phyloP scores from a whole-genome alignment of 2,797 vertebrate species.

The Lindbergichthys nudifrons region DNA sequence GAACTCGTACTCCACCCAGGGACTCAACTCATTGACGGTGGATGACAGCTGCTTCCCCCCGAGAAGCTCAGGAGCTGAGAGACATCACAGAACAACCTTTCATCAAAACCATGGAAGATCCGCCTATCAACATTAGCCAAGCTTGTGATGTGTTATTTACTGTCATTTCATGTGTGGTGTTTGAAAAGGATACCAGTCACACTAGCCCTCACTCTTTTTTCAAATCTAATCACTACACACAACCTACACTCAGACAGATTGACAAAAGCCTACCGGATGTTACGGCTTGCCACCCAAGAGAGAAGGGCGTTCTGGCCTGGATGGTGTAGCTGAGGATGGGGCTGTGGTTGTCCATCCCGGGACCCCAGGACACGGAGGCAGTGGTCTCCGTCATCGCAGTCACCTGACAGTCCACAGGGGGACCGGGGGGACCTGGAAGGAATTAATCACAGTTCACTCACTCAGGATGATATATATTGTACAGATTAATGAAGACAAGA shows the following conservation, averaged over 20 bases:
- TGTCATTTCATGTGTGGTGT: slow-evolving; percentile 36
- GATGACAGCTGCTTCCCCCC: slow-evolving; percentile 90
- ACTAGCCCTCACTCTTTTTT: background rate
- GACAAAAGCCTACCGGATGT: slow-evolving; percentile 86
- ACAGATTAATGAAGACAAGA: slow-evolving; percentile 37
- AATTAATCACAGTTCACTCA: slow-evolving; percentile 28
- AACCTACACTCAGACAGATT: slow-evolving; percentile 15
- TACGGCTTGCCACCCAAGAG: slow-evolving; percentile 94
- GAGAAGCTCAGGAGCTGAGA: slow-evolving; percentile 89
- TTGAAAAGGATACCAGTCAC: slow-evolving; percentile 34
- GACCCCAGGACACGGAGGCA: slow-evolving; percentile 91
- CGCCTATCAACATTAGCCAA: slow-evolving; percentile 49
- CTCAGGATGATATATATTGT: slow-evolving; percentile 1
- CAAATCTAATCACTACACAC: slow-evolving; percentile 1
- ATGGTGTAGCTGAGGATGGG: slow-evolving; percentile 90
- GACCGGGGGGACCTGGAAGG: slow-evolving; percentile 89
- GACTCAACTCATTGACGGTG: slow-evolving; percentile 90
- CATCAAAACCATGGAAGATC: slow-evolving; percentile 60
- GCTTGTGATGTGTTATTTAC: slow-evolving; percentile 56
- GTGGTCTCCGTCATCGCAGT: slow-evolving; percentile 92
- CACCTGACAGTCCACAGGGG: slow-evolving; percentile 90
- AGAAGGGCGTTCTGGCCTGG: slow-evolving; percentile 93
- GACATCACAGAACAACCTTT: slow-evolving; percentile 67
- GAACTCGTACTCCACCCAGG: slow-evolving; percentile 96
- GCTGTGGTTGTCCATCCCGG: slow-evolving; percentile 92